Evolutionary conservation across 1,140 invertebrate species (phyloP), one percentile per base, ranked within the genome.

Genomic region (Spodoptera frugiperda): DNA sequence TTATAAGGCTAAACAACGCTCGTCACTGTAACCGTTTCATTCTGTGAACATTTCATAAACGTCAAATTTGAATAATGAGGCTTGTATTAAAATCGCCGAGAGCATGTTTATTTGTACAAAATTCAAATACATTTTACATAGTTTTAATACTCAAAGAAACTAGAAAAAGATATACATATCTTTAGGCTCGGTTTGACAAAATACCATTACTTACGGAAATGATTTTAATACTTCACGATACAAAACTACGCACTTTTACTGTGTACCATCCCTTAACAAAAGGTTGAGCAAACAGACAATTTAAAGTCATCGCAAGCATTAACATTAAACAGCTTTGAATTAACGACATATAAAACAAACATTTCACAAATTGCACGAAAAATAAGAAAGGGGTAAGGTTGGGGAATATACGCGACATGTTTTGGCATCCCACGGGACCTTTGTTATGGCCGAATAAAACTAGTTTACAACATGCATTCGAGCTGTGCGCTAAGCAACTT

Each of bases 401-500:
- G 57, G 59, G 67, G 57, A 59, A 55, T 79, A 80, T 71, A 76
- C 59, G 78, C 76, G 82, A 80, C 78, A 74, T 78, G 74, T 71
- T 79, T 51, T 49, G 73, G 51, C 33, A 80, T 78, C 79, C 81
- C 81, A 17, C 53, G 78, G 59, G 78, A 81, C 73, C 55, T 78
- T 83, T 85, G 82, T 87, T 87, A 87, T 82, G 79, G 83, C 65
- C 83, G 77, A 84, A 85, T 82, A 82, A 87, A 85, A 83, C 78
- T 82, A 82, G 79, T 87, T 85, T 85, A 84, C 83, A 82, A 54
- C 71, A 63, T 21, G 76, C 80, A 78, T 77, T 74, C 53, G 49
- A 70, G 73, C 49, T 78, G 17, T 39, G 71, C 76, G 79, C 81
- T 82, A 83, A 84, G 77, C 81, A 86, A 84, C 78, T 85, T 83